Evolutionary conservation across 2,113 vertebrate species (phyloP), one percentile per base, ranked within the genome.

Genomic region (Oxygymnocypris stewartii): DNA sequence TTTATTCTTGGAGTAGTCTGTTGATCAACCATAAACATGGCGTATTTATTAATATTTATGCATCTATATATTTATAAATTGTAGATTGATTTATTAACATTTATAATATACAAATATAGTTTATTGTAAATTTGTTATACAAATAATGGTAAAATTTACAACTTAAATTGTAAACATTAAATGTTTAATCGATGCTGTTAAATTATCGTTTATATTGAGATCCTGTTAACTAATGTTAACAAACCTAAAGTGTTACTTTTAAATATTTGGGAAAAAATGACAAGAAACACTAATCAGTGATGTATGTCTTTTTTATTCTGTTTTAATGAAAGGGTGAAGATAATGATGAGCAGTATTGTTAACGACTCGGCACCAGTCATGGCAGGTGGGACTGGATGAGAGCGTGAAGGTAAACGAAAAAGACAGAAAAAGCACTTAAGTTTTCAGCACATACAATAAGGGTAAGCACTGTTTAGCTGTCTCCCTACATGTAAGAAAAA

Each of bases 341-440:
- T 89, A 90, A 95, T 95, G 95, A 91, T 91, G 86, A 93, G 88
- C 87, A 92, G 82, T 69, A 69, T n/a, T 84, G 88, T 89, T 91
- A 91, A 89, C 83, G 87, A 90, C 93, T 94, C 91, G 87, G 90
- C 92, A 71, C 93, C 92, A 91, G 90, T 94, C 87, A 88, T 91
- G 88, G 93, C 94, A 88, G 92, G 95, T 92, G 95, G 95, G 91
- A 94, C 95, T 37, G 95, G 95, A 92, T 96, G 94, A 96, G 89
- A 90, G 85, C 47, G 76, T 54, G 65, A 71, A 73, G 37, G 54
- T 44, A 57, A 59, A 31, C 4, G 25, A 37, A 74, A 74, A 63
- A 79, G 28, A 51, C 65, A 71, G 54, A 57, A 35, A 79, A 31
- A 77, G 37, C 54, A 65, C 12, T 25, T 84, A 69, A 44, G 23